Base-by-base conservation (phyloP, 2,113 vertebrate genomes). In the Rostratula benghalensis region DNA sequence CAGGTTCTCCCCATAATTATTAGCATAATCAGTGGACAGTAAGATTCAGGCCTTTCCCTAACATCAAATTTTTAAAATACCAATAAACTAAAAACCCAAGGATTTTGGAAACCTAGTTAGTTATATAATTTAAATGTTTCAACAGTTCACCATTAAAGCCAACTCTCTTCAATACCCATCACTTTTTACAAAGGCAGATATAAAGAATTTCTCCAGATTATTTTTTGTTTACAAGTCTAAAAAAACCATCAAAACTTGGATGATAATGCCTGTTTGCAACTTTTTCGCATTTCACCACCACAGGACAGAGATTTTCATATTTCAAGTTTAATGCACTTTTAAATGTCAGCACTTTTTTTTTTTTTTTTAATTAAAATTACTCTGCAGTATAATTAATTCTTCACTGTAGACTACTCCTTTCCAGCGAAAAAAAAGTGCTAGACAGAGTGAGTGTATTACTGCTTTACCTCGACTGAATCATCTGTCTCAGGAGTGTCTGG, bases 401-500 rank as follows among this genome's bases (percentile, higher is more conserved):
- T 88, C 82, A 74, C 33, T 94, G 77, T 57, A 95, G 95, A 96
- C 59, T 88, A 68, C 64, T 79, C 68, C 69, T 95, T 94, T 93
- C 70, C 60, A 89, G 59, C 79, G 41, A 8, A 73, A 65, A 91
- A 89, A 93, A 93, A 45, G 27, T 2, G 37, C 83, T 67, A 97
- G 95, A 97, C 90, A 95, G 85, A 83, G 50, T 69, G 56, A 93
- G 92, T 54, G 56, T 87, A 95, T 83, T 94, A 87, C 48, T 96
- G 91, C 92, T 97, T 99, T 98, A 99, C 99, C 56, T 99, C 99
- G 3, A 98, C 96, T 23, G 98, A 98, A 90, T 99, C 99, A 70
- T 99, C 99, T 14, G 99, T 99, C 97, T 99, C 99, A 5, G 99
- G 99, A 54, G 99, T 99, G 79, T 99, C 99, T 92, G 99, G 98